Evolutionary conservation across 2,797 vertebrate species (phyloP).

Genomic region (Molossus alvarezi): DNA sequence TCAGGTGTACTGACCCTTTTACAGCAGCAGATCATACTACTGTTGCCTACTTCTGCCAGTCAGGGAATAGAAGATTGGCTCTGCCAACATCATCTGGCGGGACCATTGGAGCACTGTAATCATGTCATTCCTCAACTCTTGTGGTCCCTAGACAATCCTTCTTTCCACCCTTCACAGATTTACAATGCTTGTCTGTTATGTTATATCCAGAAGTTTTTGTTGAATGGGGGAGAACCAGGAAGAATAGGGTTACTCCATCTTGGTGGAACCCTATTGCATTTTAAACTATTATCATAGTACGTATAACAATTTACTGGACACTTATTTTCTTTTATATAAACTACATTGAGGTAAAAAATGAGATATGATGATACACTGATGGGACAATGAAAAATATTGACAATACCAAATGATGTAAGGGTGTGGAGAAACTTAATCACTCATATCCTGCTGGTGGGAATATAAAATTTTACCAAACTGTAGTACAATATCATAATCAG

Average conservation of each 20-base stretch:
- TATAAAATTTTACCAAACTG: not conserved
- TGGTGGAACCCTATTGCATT: not conserved
- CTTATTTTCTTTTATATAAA: conserved; percentile 49
- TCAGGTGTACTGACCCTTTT: not conserved
- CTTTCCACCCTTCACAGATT: not conserved
- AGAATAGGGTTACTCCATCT: not conserved
- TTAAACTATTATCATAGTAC: not conserved
- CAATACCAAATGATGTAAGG: not conserved
- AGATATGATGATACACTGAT: not conserved
- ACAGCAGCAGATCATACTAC: not conserved
- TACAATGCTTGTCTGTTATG: not conserved
- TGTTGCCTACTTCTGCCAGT: not conserved
- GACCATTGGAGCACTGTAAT: not conserved
- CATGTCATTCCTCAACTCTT: not conserved
- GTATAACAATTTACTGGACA: not conserved
- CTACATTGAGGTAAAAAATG: not conserved
- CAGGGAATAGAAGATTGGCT: not conserved
- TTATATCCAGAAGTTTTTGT: not conserved
- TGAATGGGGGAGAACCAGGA: not conserved
- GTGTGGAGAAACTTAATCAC: not conserved
- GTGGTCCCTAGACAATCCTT: not conserved
- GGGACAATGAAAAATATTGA: not conserved
- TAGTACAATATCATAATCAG: not conserved
- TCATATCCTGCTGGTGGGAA: not conserved
- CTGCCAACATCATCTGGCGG: not conserved